phyloP scores from a whole-genome alignment of 2,888 invertebrate genomes.

The Andrena flavipes region DNA sequence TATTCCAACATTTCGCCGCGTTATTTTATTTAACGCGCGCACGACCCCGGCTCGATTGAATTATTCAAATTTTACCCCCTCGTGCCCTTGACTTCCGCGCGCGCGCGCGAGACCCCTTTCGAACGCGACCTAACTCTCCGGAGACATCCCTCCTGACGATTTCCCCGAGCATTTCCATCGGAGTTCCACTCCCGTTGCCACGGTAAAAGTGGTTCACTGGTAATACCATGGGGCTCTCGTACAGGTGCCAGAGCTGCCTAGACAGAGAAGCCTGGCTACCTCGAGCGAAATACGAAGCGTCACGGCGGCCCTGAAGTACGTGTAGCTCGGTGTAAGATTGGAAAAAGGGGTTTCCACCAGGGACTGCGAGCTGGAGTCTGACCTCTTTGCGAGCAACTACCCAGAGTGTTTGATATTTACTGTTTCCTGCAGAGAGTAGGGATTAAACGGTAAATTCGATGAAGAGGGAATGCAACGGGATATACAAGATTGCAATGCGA shows the following conservation, averaged over 20 bases:
- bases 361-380: slow-evolving; percentile 18
- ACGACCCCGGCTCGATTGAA: slow-evolving; percentile 75
- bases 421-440: slow-evolving; percentile 17
- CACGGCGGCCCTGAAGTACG: slow-evolving; percentile 24
- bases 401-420: slow-evolving; percentile 34
- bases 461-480: background rate
- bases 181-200: slow-evolving; percentile 36
- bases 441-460: slow-evolving; percentile 8
- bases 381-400: slow-evolving; percentile 14
- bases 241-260: background rate
- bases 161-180: slow-evolving; percentile 49
- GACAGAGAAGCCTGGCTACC: slow-evolving; percentile 14
- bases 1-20: slow-evolving; percentile 74
- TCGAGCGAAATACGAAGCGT: slow-evolving; percentile 30
- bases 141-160: slow-evolving; percentile 60
- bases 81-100: slow-evolving; percentile 49
- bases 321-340: slow-evolving; percentile 44
- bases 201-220: slow-evolving; percentile 40
- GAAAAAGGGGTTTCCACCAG: slow-evolving; percentile 38
- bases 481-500: too few relatives aligned
- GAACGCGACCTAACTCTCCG: slow-evolving; percentile 30
- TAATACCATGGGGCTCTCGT: slow-evolving; percentile 53
- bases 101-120: slow-evolving; percentile 23
- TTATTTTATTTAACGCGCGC: slow-evolving; percentile 80
- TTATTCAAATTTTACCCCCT: slow-evolving; percentile 78